phyloP scores from a whole-genome alignment of 2,888 invertebrate genomes.

The Brachyopa scutellaris region DNA sequence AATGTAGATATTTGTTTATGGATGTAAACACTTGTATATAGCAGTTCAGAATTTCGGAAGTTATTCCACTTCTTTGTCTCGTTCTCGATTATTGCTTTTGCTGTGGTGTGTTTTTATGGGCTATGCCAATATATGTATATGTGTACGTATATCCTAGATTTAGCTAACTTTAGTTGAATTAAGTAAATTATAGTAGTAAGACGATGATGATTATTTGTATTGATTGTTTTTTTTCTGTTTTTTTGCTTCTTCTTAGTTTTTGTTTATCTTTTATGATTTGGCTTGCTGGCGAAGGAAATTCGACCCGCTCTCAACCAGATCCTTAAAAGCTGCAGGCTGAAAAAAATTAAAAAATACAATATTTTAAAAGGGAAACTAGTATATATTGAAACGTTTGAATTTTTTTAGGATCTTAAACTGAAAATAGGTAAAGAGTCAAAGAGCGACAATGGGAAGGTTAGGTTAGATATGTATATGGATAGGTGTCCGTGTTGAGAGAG shows the following conservation, averaged over 20 bases:
- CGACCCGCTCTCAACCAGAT: slow-evolving; percentile 69
- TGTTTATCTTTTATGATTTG: slow-evolving; percentile 67
- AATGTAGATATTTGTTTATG: neutral
- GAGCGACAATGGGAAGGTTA: too few relatives aligned
- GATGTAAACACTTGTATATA: neutral
- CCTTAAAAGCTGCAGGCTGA: slow-evolving; percentile 62
- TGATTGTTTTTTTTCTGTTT: slow-evolving; percentile 47
- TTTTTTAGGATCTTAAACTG: too few relatives aligned
- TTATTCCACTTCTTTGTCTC: neutral
- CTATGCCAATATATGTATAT: slow-evolving; percentile 55
- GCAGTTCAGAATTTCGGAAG: too few relatives aligned
- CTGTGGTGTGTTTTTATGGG: slow-evolving; percentile 21
- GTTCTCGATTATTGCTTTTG: slow-evolving; percentile 41
- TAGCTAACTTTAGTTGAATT: slow-evolving; percentile 58
- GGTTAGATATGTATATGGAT: too few relatives aligned
- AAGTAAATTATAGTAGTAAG: slow-evolving; percentile 59
- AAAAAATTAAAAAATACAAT: slow-evolving; percentile 13
- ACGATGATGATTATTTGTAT: slow-evolving; percentile 31
- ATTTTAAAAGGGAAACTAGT: neutral
- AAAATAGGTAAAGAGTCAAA: too few relatives aligned
- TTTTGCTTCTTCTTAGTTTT: slow-evolving; percentile 9
- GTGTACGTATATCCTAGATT: slow-evolving; percentile 64
- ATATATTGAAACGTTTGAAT: neutral
- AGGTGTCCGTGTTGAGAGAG: too few relatives aligned
- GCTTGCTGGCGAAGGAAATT: slow-evolving; percentile 65